These are phyloP conservation scores for Penaeus vannamei DNA, from an alignment of 1,140 invertebrate species.

Conservation along the genomic window DNA sequence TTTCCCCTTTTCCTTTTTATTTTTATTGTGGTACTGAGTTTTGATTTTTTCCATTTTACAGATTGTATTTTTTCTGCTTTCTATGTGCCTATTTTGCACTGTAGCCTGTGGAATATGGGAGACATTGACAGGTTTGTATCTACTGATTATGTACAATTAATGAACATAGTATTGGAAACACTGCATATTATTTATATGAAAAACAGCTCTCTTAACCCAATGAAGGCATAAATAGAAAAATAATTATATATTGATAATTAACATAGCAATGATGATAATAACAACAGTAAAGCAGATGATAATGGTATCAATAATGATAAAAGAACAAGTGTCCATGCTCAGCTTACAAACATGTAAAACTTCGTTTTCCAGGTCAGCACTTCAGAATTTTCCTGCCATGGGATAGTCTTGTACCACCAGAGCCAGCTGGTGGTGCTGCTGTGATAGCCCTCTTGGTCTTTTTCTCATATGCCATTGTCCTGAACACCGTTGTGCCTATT, in stretches of 20 bases:
- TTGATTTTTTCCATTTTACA: constrained; percentile 74
- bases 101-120: constrained; percentile 98
- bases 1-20: background rate
- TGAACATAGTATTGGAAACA: background rate
- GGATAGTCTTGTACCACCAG: constrained; percentile 89
- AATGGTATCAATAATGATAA: background rate
- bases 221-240: too few relatives aligned
- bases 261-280: too few relatives aligned
- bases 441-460: constrained; percentile 97
- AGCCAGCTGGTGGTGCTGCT: constrained; percentile 84
- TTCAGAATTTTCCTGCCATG: constrained; percentile 96
- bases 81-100: constrained; percentile 98
- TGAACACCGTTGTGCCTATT: constrained; percentile 99
- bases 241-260: too few relatives aligned
- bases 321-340: background rate
- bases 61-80: constrained; percentile 98
- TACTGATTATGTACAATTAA: background rate
- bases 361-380: constrained; percentile 75
- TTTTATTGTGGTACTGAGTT: background rate
- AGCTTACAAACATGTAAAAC: background rate
- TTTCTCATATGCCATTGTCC: constrained; percentile 99
- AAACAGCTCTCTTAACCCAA: background rate
- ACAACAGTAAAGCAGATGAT: too few relatives aligned
- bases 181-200: background rate
- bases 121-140: constrained; percentile 81